Percentiles rank a stretch among this genome's conserved stretches.
Conservation (phyloP, 1,140 invertebrate genomes). For the Argopecten irradians region DNA sequence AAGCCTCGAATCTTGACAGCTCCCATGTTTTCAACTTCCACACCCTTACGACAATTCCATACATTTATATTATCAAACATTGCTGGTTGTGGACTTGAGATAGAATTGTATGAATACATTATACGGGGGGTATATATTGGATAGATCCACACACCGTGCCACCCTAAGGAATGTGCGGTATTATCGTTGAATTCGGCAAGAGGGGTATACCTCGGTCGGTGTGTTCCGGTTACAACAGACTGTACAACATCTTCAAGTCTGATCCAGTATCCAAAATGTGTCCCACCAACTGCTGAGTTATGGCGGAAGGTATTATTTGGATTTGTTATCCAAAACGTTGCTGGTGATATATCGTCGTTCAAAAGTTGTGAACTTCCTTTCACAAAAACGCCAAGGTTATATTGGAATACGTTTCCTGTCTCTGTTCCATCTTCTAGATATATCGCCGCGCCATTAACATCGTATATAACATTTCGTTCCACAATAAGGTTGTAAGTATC, state of each 20-base stretch:
- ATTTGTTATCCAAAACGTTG: slow-evolving; percentile 74
- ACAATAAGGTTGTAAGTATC: slow-evolving; percentile 68
- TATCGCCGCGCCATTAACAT: slow-evolving; percentile 75
- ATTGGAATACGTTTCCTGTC: slow-evolving; percentile 70
- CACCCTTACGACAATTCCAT: slow-evolving; percentile 74
- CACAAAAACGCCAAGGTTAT: slow-evolving; percentile 74
- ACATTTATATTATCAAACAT: slow-evolving; percentile 59
- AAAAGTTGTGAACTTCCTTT: slow-evolving; percentile 70
- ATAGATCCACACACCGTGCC: slow-evolving; percentile 76
- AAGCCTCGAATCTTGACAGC: slow-evolving; percentile 66
- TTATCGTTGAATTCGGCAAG: slow-evolving; percentile 71
- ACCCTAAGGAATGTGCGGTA: slow-evolving; percentile 73
- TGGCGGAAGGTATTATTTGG: slow-evolving; percentile 72
- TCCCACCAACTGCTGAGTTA: slow-evolving; percentile 73
- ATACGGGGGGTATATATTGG: slow-evolving; percentile 60
- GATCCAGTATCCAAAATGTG: slow-evolving; percentile 76
- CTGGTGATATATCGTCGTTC: slow-evolving; percentile 76
- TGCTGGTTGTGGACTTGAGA: slow-evolving; percentile 43
- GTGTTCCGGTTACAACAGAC: slow-evolving; percentile 62
- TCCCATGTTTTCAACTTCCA: slow-evolving; percentile 67
- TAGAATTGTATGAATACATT: slow-evolving; percentile 47
- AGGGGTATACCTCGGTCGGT: slow-evolving; percentile 67
- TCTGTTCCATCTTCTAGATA: slow-evolving; percentile 77
- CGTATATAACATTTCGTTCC: slow-evolving; percentile 68
- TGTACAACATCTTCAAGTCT: slow-evolving; percentile 70